A percentile compares a stretch with the other conserved stretches of the same genome.
Conservation (phyloP, 2,113 vertebrate genomes). For the Embiotoca jacksoni region DNA sequence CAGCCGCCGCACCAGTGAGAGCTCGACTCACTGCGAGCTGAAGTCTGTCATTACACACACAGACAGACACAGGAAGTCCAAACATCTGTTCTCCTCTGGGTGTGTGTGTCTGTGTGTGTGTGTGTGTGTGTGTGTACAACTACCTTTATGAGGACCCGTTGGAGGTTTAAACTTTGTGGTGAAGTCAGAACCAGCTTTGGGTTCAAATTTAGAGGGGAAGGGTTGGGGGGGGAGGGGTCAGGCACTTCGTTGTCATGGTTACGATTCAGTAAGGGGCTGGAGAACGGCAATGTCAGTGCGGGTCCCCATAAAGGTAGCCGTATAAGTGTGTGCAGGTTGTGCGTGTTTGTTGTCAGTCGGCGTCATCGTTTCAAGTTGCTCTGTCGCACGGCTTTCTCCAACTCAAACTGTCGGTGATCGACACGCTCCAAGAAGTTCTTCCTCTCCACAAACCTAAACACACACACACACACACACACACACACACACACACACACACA, state of each 20-base stretch:
- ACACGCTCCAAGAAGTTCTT: conserved; percentile 97
- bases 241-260: too few relatives aligned
- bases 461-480: conserved; percentile 40
- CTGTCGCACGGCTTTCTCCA: conserved; percentile 91
- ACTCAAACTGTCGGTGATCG: conserved; percentile 96
- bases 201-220: too few relatives aligned
- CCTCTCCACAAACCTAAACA: conserved; percentile 93
- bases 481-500: conserved; percentile 6
- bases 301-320: too few relatives aligned
- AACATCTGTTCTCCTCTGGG: background rate
- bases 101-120: too few relatives aligned
- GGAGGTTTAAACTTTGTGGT: too few relatives aligned
- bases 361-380: conserved; percentile 94
- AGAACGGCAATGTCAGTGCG: too few relatives aligned
- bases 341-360: conserved; percentile 7
- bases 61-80: background rate
- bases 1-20: conserved; percentile 5
- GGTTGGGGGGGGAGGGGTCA: too few relatives aligned
- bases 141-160: too few relatives aligned
- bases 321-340: too few relatives aligned
- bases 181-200: too few relatives aligned
- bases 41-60: conserved; percentile 4
- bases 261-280: too few relatives aligned
- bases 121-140: too few relatives aligned
- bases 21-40: conserved; percentile 10